Conservation (phyloP, 1,140 invertebrate species). For the Odontomachus brunneus region DNA sequence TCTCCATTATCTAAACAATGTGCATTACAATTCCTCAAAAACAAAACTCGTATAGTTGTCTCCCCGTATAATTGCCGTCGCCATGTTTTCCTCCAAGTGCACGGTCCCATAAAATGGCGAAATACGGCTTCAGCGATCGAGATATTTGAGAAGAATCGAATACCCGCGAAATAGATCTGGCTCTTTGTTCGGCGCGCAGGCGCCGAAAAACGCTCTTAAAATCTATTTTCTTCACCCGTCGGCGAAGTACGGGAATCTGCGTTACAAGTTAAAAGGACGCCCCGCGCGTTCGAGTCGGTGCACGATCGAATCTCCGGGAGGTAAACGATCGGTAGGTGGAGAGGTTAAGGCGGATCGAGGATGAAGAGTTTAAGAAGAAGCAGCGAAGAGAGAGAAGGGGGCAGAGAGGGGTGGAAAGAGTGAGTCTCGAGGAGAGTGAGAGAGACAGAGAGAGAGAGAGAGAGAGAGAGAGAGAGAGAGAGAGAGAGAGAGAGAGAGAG, state of each 20-base stretch:
- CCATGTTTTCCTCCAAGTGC: no score
- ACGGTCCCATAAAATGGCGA: neutral
- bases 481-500: slow-evolving; percentile 47
- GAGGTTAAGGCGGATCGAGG: slow-evolving; percentile 61
- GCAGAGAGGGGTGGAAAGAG: slow-evolving; percentile 4
- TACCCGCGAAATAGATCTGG: neutral
- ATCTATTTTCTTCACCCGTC: slow-evolving; percentile 20
- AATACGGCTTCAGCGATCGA: neutral
- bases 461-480: slow-evolving; percentile 28
- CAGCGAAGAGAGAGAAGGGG: slow-evolving; percentile 17
- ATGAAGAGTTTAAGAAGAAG: slow-evolving; percentile 65
- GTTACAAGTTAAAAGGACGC: slow-evolving; percentile 56
- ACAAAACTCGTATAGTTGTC: no score
- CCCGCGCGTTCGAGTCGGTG: slow-evolving; percentile 24
- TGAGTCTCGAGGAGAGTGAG: slow-evolving; percentile 23
- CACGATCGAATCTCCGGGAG: slow-evolving; percentile 51
- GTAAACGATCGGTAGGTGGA: slow-evolving; percentile 59
- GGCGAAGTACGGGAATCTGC: slow-evolving; percentile 34
- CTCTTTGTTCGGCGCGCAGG: neutral
- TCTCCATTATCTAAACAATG: no score
- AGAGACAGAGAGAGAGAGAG: neutral
- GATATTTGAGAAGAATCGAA: neutral
- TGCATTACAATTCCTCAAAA: no score
- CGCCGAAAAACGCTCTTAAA: neutral
- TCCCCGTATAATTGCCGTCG: no score